A percentile compares a stretch with the other conserved stretches of the same genome.
Conservation (phyloP, 2,888 invertebrate genomes). For the Psococerastis gibbosa region DNA sequence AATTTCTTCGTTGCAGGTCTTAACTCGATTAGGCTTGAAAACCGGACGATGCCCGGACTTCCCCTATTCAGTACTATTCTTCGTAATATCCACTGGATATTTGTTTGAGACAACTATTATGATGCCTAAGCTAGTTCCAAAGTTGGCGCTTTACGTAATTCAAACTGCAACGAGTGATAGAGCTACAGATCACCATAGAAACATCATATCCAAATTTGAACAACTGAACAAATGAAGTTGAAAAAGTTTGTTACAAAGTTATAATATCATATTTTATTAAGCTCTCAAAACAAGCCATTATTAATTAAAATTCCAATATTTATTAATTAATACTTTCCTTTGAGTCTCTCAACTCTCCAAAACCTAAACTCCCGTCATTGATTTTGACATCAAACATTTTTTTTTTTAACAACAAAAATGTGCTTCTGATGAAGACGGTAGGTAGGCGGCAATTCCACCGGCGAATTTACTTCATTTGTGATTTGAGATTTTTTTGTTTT, state of each 20-base stretch:
- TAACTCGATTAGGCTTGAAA: background rate
- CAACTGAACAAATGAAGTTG: background rate
- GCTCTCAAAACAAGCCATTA: background rate
- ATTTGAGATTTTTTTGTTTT: no score
- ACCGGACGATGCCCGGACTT: background rate
- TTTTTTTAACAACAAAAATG: no score
- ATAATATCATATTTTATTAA: background rate
- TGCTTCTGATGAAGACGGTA: no score
- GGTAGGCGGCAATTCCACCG: no score
- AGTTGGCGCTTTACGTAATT: background rate
- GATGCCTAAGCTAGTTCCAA: background rate
- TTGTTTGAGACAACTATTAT: background rate
- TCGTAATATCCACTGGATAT: background rate
- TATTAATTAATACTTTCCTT: no score
- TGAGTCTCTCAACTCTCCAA: no score
- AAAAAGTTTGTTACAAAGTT: background rate
- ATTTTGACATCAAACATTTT: no score
- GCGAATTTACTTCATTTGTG: no score
- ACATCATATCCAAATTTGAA: background rate
- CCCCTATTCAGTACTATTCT: background rate
- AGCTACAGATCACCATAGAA: no score
- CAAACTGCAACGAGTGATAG: background rate
- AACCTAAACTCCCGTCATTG: no score
- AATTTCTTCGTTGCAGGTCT: background rate
- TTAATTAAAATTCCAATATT: no score